phyloP scores from a whole-genome alignment of 2,888 invertebrate genomes.

The Oscheius myriophilus region DNA sequence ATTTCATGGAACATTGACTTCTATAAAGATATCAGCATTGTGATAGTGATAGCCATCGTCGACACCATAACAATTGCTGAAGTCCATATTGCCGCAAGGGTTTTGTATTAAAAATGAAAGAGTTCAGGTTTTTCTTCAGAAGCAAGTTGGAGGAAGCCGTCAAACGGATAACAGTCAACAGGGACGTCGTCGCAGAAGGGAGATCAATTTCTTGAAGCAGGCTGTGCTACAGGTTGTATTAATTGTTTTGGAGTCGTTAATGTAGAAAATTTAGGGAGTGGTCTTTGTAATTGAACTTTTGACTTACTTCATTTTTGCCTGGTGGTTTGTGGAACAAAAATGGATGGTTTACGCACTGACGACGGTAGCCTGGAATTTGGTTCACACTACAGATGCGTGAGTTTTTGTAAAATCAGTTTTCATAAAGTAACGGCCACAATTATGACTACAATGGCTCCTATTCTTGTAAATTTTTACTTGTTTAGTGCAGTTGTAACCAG shows the following conservation, averaged over 20 bases:
- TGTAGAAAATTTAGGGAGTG: slow-evolving; percentile 34
- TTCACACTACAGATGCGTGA: slow-evolving; percentile 46
- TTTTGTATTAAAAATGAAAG: neutral
- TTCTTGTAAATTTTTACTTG: too few species aligned
- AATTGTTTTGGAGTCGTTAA: too few species aligned
- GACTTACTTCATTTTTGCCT: slow-evolving; percentile 41
- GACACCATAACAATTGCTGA: slow-evolving; percentile 33
- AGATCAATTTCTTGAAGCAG: slow-evolving; percentile 30
- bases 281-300: slow-evolving; percentile 47
- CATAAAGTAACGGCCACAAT: too few species aligned
- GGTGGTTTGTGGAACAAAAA: slow-evolving; percentile 27
- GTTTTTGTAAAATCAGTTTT: neutral
- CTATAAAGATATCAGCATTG: slow-evolving; percentile 31
- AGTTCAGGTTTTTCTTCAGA: slow-evolving; percentile 1
- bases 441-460: too few species aligned
- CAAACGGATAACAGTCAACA: slow-evolving; percentile 1
- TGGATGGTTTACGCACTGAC: slow-evolving; percentile 41
- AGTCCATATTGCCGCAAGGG: slow-evolving; percentile 27
- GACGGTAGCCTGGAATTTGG: slow-evolving; percentile 38
- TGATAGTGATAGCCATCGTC: slow-evolving; percentile 26
- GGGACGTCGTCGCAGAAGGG: slow-evolving; percentile 9
- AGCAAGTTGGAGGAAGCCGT: neutral
- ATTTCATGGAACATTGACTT: slow-evolving; percentile 37
- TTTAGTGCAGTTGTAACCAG: too few species aligned
- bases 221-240: slow-evolving; percentile 11